phyloP scores from a whole-genome alignment of 2,113 vertebrate genomes.

The Burhinus oedicnemus region DNA sequence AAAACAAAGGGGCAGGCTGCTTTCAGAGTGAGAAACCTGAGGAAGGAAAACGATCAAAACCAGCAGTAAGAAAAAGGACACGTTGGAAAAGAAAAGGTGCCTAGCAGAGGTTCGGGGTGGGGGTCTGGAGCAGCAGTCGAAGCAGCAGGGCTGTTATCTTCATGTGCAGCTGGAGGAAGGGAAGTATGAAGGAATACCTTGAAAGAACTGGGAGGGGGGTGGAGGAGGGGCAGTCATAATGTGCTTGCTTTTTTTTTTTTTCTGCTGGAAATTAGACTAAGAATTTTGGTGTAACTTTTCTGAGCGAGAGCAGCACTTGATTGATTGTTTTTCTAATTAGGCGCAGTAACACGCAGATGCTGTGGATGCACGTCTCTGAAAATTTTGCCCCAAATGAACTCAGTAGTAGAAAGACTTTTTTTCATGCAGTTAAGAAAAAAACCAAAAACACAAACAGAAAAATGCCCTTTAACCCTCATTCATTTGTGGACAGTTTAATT shows the following conservation, averaged over 20 bases:
- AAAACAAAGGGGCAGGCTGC: background rate
- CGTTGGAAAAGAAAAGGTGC: background rate
- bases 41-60: background rate
- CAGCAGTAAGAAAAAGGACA: background rate
- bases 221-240: background rate
- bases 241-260: background rate
- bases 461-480: background rate
- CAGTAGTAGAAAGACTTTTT: background rate
- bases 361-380: background rate
- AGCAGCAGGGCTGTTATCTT: background rate
- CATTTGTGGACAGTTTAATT: background rate
- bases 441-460: background rate
- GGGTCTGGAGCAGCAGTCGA: background rate
- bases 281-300: background rate
- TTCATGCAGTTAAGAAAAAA: background rate
- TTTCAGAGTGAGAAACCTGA: background rate
- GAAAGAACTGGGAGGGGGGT: background rate
- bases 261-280: background rate
- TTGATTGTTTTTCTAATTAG: conserved; percentile 27
- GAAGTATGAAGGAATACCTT: background rate
- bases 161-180: background rate
- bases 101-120: background rate
- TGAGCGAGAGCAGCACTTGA: conserved; percentile 12
- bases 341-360: background rate
- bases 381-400: conserved; percentile 2